Evolutionary conservation across 2,113 vertebrate species (phyloP).

Genomic region (Nannospalax galili): DNA sequence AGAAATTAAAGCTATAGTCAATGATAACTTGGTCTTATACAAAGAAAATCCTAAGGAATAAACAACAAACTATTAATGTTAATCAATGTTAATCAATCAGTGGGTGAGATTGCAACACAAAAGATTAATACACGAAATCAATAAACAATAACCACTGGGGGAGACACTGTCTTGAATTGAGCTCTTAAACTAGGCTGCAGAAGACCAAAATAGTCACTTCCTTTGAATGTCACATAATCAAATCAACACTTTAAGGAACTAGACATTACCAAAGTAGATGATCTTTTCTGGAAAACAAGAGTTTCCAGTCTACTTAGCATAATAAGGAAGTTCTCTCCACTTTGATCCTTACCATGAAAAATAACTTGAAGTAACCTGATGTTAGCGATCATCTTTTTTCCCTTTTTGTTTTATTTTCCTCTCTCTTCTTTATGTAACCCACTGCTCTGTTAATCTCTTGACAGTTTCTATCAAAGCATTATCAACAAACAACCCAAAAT

Average conservation of each 20-base stretch:
- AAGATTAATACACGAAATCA: neutral
- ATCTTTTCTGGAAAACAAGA: neutral
- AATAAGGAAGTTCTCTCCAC: neutral
- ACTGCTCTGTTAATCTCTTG: neutral
- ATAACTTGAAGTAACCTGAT: neutral
- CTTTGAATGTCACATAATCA: neutral
- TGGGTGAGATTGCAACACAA: neutral
- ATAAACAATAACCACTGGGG: neutral
- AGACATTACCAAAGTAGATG: neutral
- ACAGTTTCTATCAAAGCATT: neutral
- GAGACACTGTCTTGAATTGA: neutral
- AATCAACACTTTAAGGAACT: neutral
- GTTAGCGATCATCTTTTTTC: neutral
- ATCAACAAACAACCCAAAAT: neutral
- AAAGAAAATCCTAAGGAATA: slow-evolving; percentile 9
- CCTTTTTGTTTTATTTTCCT: neutral
- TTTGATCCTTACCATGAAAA: neutral
- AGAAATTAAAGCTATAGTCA: slow-evolving; percentile 4
- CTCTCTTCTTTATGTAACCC: neutral
- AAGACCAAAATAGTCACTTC: neutral
- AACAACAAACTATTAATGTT: neutral
- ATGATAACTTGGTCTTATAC: neutral
- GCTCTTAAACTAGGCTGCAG: neutral
- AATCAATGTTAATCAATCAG: neutral
- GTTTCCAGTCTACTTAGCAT: neutral